These are phyloP conservation scores for Polyergus mexicanus DNA, from an alignment of 1,140 invertebrate genomes.

Conservation along the genomic window DNA sequence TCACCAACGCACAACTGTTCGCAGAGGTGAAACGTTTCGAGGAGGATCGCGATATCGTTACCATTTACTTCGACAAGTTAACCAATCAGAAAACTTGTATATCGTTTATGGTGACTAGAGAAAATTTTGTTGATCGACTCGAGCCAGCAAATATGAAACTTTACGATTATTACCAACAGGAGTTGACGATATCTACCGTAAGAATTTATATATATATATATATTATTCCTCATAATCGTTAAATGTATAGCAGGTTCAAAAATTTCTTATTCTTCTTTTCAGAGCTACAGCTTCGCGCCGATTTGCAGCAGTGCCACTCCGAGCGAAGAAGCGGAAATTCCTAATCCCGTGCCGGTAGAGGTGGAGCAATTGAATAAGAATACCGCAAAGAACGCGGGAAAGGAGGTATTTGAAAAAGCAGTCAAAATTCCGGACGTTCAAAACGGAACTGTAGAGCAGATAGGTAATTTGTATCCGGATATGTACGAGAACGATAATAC, in stretches of 20 bases:
- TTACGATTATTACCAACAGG: slow-evolving; percentile 91
- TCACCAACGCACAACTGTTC: slow-evolving; percentile 19
- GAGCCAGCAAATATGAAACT: slow-evolving; percentile 89
- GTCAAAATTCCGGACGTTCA: slow-evolving; percentile 7
- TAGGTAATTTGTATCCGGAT: slow-evolving; percentile 20
- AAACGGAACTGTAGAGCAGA: slow-evolving; percentile 32
- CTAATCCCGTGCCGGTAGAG: slow-evolving; percentile 71
- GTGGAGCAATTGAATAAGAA: slow-evolving; percentile 38
- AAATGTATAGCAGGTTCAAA: not conserved
- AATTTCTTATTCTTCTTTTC: slow-evolving; percentile 46
- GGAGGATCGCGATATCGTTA: slow-evolving; percentile 83
- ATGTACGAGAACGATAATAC: not conserved
- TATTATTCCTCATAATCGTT: not conserved
- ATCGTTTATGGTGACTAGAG: slow-evolving; percentile 85
- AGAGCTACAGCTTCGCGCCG: slow-evolving; percentile 80
- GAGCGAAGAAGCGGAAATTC: slow-evolving; percentile 68
- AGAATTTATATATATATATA: slow-evolving; percentile 26
- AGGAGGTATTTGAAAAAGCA: slow-evolving; percentile 3
- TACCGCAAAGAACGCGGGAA: slow-evolving; percentile 14
- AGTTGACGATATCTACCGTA: slow-evolving; percentile 82
- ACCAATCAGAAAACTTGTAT: slow-evolving; percentile 85
- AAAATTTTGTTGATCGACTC: slow-evolving; percentile 84
- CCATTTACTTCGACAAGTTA: slow-evolving; percentile 86
- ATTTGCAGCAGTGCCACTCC: slow-evolving; percentile 79
- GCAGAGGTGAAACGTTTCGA: slow-evolving; percentile 87